Conservation (phyloP, 2,888 invertebrate species). For the Dynastes tityus region DNA sequence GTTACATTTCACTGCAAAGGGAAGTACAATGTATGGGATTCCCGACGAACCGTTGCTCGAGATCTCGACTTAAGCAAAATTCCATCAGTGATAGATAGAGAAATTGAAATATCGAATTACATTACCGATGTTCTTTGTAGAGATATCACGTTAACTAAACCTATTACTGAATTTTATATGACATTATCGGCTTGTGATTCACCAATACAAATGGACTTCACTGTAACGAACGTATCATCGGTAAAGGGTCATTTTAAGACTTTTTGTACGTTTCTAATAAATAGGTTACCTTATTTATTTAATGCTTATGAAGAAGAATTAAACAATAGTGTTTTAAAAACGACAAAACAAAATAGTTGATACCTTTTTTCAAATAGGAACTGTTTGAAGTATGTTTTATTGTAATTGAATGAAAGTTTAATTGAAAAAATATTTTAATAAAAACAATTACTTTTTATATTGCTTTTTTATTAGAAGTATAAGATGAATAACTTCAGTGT, state of each 20-base stretch:
- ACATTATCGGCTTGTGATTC: conserved; percentile 60
- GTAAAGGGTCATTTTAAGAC: conserved; percentile 63
- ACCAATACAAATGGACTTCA: conserved; percentile 61
- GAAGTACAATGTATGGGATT: conserved; percentile 65
- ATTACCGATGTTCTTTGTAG: conserved; percentile 59
- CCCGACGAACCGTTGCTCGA: conserved; percentile 62
- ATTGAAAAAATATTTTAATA: conserved; percentile 16
- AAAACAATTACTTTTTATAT: neutral
- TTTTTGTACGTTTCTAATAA: conserved; percentile 61
- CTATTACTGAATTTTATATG: conserved; percentile 65
- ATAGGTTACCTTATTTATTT: conserved; percentile 63
- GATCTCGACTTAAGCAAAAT: conserved; percentile 57
- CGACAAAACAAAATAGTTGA: conserved; percentile 17
- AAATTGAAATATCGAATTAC: conserved; percentile 65
- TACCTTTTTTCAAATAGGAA: neutral
- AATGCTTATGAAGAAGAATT: conserved; percentile 60
- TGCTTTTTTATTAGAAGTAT: neutral
- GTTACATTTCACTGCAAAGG: conserved; percentile 63
- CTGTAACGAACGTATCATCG: conserved; percentile 61
- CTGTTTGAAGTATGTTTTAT: conserved; percentile 2
- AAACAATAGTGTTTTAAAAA: conserved; percentile 40
- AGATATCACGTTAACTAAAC: conserved; percentile 52
- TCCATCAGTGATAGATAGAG: conserved; percentile 64
- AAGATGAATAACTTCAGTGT: no score
- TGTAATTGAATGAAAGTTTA: neutral